Evolutionary conservation across 1,140 invertebrate genomes (phyloP).

Genomic region (Rhagoletis pomonella): DNA sequence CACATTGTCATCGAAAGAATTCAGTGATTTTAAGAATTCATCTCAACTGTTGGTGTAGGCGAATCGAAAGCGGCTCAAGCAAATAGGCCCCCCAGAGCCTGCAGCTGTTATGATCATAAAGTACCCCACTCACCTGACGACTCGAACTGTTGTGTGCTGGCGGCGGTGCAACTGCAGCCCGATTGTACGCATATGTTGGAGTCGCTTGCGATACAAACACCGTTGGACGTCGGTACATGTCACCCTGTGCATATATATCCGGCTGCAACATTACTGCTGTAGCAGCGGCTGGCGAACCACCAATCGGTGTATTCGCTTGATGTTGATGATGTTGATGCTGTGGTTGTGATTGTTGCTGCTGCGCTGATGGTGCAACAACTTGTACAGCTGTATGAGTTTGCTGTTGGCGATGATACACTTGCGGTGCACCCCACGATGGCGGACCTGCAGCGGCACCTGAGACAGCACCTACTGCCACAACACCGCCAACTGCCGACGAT

Average conservation of each 20-base stretch:
- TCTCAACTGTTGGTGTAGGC: too few relatives aligned
- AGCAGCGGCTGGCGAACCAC: slow-evolving; percentile 71
- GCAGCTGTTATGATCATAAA: too few relatives aligned
- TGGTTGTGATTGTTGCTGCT: slow-evolving; percentile 60
- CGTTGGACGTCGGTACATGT: slow-evolving; percentile 78
- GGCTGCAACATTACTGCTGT: slow-evolving; percentile 74
- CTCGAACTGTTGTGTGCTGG: slow-evolving; percentile 90
- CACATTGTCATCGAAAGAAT: too few relatives aligned
- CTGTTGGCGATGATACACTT: slow-evolving; percentile 66
- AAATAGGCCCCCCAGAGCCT: too few relatives aligned
- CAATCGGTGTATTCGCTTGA: slow-evolving; percentile 71
- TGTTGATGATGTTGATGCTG: slow-evolving; percentile 61
- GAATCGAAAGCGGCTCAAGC: too few relatives aligned
- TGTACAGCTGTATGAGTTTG: slow-evolving; percentile 57
- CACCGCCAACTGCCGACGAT: slow-evolving; percentile 64
- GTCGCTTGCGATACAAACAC: slow-evolving; percentile 77
- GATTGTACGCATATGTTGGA: slow-evolving; percentile 76
- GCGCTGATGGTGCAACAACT: slow-evolving; percentile 57
- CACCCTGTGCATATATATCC: slow-evolving; percentile 77
- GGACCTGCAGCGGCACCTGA: slow-evolving; percentile 66
- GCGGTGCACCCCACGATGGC: slow-evolving; percentile 69
- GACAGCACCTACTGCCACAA: slow-evolving; percentile 67
- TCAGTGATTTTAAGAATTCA: too few relatives aligned
- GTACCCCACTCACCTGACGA: slow-evolving; percentile 78
- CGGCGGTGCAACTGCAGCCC: slow-evolving; percentile 85